Conservation (phyloP, 2,797 vertebrate species). For the Ispidina lecontei region DNA sequence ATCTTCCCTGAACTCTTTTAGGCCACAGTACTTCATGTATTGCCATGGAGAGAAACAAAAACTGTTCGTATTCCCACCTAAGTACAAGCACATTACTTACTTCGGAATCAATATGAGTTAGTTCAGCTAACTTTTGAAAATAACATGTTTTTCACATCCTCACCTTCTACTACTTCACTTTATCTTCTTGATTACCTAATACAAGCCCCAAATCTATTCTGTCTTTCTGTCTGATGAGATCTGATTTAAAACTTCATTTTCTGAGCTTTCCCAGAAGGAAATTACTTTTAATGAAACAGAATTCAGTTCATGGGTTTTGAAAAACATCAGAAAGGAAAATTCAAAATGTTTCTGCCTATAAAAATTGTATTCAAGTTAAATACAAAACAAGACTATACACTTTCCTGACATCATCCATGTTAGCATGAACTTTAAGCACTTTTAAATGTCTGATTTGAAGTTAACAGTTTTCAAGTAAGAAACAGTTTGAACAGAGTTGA, state of each 20-base stretch:
- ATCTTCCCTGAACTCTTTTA: background rate
- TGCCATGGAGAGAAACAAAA: background rate
- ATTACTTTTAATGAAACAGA: background rate
- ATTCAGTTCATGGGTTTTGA: background rate
- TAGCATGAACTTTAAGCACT: background rate
- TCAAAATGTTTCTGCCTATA: background rate
- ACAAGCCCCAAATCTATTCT: background rate
- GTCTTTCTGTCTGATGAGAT: background rate
- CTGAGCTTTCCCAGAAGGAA: background rate
- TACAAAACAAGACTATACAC: background rate
- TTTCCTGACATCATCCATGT: background rate
- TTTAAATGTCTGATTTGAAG: background rate
- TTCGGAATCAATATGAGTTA: background rate
- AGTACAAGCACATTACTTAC: background rate
- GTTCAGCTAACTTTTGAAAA: background rate
- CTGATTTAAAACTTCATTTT: background rate
- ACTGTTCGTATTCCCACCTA: background rate
- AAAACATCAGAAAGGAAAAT: background rate
- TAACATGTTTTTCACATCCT: background rate
- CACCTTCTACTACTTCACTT: background rate
- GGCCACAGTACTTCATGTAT: background rate
- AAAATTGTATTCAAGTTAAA: background rate
- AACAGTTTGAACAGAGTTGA: background rate
- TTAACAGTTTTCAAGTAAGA: background rate
- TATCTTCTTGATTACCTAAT: background rate